Percentiles rank a stretch among this genome's conserved stretches.
Evolutionary conservation across 2,888 invertebrate species (phyloP).

Genomic region (Ormyrus thymus): DNA sequence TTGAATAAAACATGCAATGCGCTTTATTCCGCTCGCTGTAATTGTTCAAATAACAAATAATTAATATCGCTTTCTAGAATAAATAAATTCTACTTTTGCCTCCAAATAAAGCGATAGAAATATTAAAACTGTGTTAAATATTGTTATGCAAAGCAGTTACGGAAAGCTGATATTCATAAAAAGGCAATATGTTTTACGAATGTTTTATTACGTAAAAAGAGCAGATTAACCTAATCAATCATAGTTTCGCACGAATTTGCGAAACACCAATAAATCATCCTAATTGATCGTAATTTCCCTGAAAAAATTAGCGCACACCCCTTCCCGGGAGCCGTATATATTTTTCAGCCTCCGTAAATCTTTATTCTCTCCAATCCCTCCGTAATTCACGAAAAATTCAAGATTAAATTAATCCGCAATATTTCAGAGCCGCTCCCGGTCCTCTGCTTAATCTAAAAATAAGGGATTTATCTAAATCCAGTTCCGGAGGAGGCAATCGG

Average conservation of each 20-base stretch:
- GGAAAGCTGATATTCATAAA: too few relatives aligned
- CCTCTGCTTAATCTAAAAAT: slow-evolving; percentile 40
- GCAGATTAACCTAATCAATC: slow-evolving; percentile 8
- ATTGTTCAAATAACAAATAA: too few relatives aligned
- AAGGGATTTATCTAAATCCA: slow-evolving; percentile 43
- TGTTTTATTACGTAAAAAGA: too few relatives aligned
- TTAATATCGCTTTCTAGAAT: too few relatives aligned
- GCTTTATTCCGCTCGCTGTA: too few relatives aligned
- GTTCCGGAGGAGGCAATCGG: too few relatives aligned
- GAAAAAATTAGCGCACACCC: slow-evolving; percentile 6
- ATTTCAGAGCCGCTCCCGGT: slow-evolving; percentile 9
- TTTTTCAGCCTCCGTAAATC: slow-evolving; percentile 15
- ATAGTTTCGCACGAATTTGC: not conserved
- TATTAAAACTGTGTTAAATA: too few relatives aligned
- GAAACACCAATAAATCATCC: slow-evolving; percentile 5
- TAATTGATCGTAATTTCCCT: slow-evolving; percentile 22
- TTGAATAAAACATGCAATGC: not conserved
- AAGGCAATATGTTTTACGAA: too few relatives aligned
- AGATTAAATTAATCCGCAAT: slow-evolving; percentile 47
- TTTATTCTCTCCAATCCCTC: slow-evolving; percentile 21
- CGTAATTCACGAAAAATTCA: slow-evolving; percentile 36
- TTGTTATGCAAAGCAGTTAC: too few relatives aligned
- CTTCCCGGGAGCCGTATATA: slow-evolving; percentile 7
- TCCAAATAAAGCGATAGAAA: too few relatives aligned
- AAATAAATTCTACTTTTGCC: too few relatives aligned